Evolutionary conservation across 2,797 vertebrate genomes (phyloP).

Genomic region (Channa striata): DNA sequence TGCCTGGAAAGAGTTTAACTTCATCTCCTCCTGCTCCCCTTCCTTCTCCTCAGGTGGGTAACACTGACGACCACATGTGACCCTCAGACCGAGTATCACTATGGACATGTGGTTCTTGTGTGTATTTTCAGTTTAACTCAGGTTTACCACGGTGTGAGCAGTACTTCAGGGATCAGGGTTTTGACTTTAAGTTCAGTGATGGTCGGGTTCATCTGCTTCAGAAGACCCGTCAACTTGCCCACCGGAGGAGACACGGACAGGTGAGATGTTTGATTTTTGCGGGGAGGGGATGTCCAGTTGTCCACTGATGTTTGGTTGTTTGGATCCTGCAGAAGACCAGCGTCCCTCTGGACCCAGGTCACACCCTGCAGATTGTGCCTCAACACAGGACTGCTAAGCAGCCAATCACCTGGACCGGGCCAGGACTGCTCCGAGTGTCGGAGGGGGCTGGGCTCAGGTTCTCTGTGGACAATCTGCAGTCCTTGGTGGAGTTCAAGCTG

Average conservation of each 20-base stretch:
- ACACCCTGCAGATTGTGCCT: slow-evolving; percentile 75
- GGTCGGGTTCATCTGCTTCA: slow-evolving; percentile 85
- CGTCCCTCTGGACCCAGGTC: slow-evolving; percentile 67
- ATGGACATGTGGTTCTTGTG: neutral
- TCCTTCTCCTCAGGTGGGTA: slow-evolving; percentile 82
- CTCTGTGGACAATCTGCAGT: slow-evolving; percentile 83
- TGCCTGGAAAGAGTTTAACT: slow-evolving; percentile 63
- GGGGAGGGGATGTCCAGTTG: neutral
- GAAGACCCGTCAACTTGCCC: slow-evolving; percentile 69
- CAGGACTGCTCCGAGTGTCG: slow-evolving; percentile 84
- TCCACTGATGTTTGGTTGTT: neutral
- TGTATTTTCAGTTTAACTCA: slow-evolving; percentile 75
- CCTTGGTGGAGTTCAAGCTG: slow-evolving; percentile 85
- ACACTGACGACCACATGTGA: neutral
- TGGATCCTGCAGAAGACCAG: slow-evolving; percentile 56
- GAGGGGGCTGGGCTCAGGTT: slow-evolving; percentile 87
- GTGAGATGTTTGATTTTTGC: slow-evolving; percentile 28
- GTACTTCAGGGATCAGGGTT: slow-evolving; percentile 87
- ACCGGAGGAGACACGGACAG: slow-evolving; percentile 64
- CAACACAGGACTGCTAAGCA: slow-evolving; percentile 69
- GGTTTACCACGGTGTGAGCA: slow-evolving; percentile 85
- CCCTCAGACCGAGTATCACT: neutral
- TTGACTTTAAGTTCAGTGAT: slow-evolving; percentile 84
- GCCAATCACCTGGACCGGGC: slow-evolving; percentile 85
- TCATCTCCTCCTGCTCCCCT: slow-evolving; percentile 14